A percentile compares a stretch with the other conserved stretches of the same genome.
Conservation (phyloP, 2,888 invertebrate species). For the Amitus sp. region DNA sequence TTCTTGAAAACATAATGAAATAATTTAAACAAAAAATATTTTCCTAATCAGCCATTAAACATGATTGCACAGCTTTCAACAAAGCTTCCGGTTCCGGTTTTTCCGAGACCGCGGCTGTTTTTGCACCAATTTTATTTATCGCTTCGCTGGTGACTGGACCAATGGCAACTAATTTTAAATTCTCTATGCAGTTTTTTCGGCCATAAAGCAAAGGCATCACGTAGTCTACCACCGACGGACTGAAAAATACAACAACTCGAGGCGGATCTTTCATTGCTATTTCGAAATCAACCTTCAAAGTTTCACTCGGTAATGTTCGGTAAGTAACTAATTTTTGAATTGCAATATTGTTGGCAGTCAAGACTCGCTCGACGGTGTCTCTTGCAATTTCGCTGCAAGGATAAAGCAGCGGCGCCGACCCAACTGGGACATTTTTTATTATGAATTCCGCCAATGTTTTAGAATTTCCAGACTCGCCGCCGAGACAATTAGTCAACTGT, state of each 20-base stretch:
- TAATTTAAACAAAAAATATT: background rate
- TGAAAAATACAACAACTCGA: conserved; percentile 57
- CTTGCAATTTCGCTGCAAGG: conserved; percentile 61
- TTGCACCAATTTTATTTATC: conserved; percentile 45
- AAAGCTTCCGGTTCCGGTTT: conserved; percentile 58
- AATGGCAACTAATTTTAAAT: conserved; percentile 56
- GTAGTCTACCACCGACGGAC: conserved; percentile 57
- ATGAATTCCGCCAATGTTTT: conserved; percentile 54
- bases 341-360: conserved; percentile 42
- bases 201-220: conserved; percentile 43
- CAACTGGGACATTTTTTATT: conserved; percentile 23
- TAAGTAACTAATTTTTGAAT: conserved; percentile 53
- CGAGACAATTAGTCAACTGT: conserved; percentile 48
- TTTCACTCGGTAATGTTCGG: conserved; percentile 50
- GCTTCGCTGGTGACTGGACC: conserved; percentile 58
- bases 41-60: conserved; percentile 11
- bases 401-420: conserved; percentile 50
- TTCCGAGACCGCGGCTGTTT: conserved; percentile 48
- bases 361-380: conserved; percentile 51
- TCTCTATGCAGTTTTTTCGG: conserved; percentile 29
- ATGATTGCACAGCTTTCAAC: conserved; percentile 45
- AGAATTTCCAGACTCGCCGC: conserved; percentile 56
- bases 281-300: conserved; percentile 47
- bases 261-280: conserved; percentile 36
- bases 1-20: background rate